These are phyloP conservation scores for Hyperoodon ampullatus DNA, from an alignment of 2,113 vertebrate species.

Conservation along the genomic window DNA sequence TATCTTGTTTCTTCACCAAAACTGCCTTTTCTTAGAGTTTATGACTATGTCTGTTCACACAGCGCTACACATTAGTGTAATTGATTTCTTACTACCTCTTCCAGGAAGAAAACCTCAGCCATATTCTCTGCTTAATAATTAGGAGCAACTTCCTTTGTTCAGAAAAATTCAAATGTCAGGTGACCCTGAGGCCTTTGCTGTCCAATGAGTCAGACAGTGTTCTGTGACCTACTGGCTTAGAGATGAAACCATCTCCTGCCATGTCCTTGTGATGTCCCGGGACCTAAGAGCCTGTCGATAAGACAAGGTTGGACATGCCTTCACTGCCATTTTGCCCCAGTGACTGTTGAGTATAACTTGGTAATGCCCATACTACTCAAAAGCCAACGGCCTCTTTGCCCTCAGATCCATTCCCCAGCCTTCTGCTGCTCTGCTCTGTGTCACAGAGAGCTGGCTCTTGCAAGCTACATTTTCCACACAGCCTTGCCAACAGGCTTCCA, in stretches of 20 bases:
- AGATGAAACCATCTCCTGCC: not conserved
- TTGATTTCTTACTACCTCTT: slow-evolving; percentile 41
- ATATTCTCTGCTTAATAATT: slow-evolving; percentile 6
- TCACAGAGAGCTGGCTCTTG: not conserved
- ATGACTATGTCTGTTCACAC: not conserved
- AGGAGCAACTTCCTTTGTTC: slow-evolving; percentile 30
- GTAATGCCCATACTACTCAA: not conserved
- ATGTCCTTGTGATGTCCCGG: not conserved
- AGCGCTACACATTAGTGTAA: slow-evolving; percentile 8
- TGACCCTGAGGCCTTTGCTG: not conserved
- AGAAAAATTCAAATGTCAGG: slow-evolving; percentile 27
- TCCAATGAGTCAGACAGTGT: not conserved
- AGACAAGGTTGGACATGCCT: not conserved
- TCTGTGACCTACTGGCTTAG: not conserved
- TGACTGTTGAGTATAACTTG: not conserved
- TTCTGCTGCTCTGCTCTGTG: not conserved
- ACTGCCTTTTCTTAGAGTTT: slow-evolving; percentile 22
- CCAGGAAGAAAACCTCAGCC: not conserved
- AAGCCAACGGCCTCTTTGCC: not conserved
- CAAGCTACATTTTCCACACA: not conserved
- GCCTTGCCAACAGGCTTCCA: not conserved
- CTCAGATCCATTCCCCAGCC: not conserved
- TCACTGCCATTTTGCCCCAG: not conserved
- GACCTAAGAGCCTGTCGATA: not conserved
- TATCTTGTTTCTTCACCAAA: slow-evolving; percentile 24